Percentiles rank a stretch among this genome's conserved stretches.
phyloP scores from a whole-genome alignment of 1,140 invertebrate species.

The Gryllus bimaculatus region DNA sequence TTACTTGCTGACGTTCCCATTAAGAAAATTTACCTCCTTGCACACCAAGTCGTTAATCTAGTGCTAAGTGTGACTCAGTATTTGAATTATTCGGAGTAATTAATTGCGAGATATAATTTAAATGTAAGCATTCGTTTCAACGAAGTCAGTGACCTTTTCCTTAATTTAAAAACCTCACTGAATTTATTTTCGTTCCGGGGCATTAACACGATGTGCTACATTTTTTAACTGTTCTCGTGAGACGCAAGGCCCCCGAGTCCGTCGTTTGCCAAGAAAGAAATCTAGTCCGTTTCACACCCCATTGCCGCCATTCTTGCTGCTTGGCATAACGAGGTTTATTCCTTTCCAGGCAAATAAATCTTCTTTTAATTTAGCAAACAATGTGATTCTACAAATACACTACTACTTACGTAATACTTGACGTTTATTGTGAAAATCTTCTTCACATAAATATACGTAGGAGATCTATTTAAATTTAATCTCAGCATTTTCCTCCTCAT shows the following conservation, averaged over 20 bases:
- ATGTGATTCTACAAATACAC: no score
- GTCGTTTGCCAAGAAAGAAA: conserved; percentile 1
- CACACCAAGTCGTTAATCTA: no score
- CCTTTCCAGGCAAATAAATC: no score
- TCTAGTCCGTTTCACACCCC: not conserved
- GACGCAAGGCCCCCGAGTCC: not conserved
- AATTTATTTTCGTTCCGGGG: not conserved
- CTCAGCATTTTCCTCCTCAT: no score
- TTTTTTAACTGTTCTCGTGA: not conserved
- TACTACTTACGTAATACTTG: no score
- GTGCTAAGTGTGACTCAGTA: no score
- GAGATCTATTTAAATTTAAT: no score
- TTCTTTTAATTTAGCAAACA: no score
- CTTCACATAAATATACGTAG: no score
- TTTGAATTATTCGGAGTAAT: not conserved
- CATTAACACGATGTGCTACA: not conserved
- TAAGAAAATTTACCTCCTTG: no score
- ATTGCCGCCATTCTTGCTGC: not conserved
- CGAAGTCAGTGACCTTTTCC: not conserved
- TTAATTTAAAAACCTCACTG: not conserved
- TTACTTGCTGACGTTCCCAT: no score
- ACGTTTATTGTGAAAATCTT: no score
- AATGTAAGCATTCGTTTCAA: not conserved
- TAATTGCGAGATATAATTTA: not conserved
- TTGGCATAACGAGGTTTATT: not conserved